These are phyloP conservation scores for Pyrocoelia pectoralis DNA, from an alignment of 2,888 invertebrate species.

Conservation along the genomic window DNA sequence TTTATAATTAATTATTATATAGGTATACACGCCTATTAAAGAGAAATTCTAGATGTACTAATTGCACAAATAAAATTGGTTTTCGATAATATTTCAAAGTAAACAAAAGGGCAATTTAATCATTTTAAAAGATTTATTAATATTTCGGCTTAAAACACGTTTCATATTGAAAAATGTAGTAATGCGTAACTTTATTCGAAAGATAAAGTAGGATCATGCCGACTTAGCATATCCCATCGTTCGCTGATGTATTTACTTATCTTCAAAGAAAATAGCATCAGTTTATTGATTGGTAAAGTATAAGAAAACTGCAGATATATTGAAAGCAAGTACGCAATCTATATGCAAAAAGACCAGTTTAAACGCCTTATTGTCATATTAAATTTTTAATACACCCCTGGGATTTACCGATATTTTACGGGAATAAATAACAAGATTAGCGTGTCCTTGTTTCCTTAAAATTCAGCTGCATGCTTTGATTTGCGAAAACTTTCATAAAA, in stretches of 20 bases:
- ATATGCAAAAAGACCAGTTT: slow-evolving; percentile 41
- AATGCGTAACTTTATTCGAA: slow-evolving; percentile 29
- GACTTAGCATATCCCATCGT: slow-evolving; percentile 23
- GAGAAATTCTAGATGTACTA: background rate
- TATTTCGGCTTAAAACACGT: no score
- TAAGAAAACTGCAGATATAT: slow-evolving; percentile 33
- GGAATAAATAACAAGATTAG: background rate
- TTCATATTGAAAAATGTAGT: slow-evolving; percentile 21
- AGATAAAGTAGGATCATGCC: slow-evolving; percentile 19
- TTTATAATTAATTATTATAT: slow-evolving; percentile 8
- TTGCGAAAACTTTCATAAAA: slow-evolving; percentile 22
- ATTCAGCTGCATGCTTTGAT: slow-evolving; percentile 34
- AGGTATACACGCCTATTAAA: background rate
- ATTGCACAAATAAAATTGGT: background rate
- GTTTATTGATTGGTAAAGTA: slow-evolving; percentile 26
- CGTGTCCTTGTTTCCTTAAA: slow-evolving; percentile 5
- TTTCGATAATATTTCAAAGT: background rate
- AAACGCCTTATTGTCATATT: slow-evolving; percentile 16
- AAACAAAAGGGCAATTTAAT: background rate
- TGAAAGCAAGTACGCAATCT: slow-evolving; percentile 43
- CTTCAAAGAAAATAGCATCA: slow-evolving; percentile 31
- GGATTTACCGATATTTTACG: no score
- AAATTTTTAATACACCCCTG: slow-evolving; percentile 22
- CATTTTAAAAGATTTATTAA: background rate
- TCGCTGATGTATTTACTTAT: slow-evolving; percentile 31